These are phyloP conservation scores for Rhinopomastus cyanomelas DNA, from an alignment of 2,113 vertebrate species.

Conservation along the genomic window DNA sequence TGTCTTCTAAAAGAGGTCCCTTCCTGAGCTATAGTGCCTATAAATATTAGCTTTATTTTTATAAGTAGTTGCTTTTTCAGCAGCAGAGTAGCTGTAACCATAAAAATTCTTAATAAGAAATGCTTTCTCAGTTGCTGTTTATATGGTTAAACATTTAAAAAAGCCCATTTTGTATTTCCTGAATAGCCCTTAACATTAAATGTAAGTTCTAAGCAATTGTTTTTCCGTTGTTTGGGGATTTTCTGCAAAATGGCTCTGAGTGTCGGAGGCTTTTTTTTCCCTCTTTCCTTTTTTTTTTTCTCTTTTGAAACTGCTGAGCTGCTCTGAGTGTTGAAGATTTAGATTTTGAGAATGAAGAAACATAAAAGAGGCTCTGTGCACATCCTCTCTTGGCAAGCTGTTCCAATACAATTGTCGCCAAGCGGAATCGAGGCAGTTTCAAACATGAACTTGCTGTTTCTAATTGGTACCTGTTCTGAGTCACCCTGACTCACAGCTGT, in stretches of 20 bases:
- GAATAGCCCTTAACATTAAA: conserved; percentile 69
- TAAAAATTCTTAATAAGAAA: conserved; percentile 74
- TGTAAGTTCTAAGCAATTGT: conserved; percentile 69
- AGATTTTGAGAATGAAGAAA: neutral
- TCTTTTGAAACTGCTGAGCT: neutral
- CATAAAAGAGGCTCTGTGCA: neutral
- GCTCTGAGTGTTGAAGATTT: neutral
- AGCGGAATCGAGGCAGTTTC: neutral
- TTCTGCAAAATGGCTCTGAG: conserved; percentile 18
- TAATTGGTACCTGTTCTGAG: neutral
- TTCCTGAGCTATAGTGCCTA: conserved; percentile 38
- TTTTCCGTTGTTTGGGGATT: conserved; percentile 34
- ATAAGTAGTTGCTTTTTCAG: conserved; percentile 31
- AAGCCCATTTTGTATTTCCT: conserved; percentile 49
- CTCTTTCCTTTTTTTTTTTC: neutral
- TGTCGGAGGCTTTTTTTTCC: neutral
- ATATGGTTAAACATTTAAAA: conserved; percentile 69
- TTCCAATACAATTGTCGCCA: neutral
- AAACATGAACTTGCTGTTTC: neutral
- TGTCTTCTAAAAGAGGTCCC: neutral
- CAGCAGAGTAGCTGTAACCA: conserved; percentile 47
- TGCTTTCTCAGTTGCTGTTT: conserved; percentile 45
- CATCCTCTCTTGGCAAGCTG: neutral
- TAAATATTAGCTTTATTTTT: conserved; percentile 62
- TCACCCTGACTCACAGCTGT: neutral